Evolutionary conservation across 92 coral and sea anemone genomes (phyloP).

Genomic region (Epizoanthus rinbou): DNA sequence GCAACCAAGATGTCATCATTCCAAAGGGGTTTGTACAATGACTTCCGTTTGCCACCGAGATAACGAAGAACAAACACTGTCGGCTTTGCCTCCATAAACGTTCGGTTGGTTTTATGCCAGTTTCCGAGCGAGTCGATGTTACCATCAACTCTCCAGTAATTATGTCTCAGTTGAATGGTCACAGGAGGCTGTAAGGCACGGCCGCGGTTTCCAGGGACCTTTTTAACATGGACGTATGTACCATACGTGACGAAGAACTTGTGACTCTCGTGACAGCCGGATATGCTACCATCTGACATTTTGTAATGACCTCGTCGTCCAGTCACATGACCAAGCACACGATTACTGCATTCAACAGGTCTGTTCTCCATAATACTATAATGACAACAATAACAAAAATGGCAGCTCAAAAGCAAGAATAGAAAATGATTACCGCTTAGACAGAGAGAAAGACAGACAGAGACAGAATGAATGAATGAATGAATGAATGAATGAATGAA

Average conservation of each 20-base stretch:
- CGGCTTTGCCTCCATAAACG: too few species aligned
- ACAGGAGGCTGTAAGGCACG: background rate
- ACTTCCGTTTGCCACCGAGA: background rate
- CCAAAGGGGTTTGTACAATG: slow-evolving; percentile 17
- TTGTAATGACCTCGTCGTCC: slow-evolving; percentile 16
- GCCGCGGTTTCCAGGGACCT: background rate
- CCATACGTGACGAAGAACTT: slow-evolving; percentile 15
- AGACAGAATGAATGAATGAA: too few species aligned
- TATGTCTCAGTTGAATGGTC: background rate
- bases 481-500: too few species aligned
- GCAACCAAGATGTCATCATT: background rate
- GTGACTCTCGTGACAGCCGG: slow-evolving; percentile 27
- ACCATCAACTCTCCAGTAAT: background rate
- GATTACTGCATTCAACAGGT: background rate
- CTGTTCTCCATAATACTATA: background rate
- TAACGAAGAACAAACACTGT: background rate
- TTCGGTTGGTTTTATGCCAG: background rate
- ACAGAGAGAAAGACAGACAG: too few species aligned
- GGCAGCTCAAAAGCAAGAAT: too few species aligned
- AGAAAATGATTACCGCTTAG: too few species aligned
- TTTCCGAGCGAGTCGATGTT: background rate
- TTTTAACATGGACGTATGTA: background rate
- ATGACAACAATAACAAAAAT: background rate
- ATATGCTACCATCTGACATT: background rate
- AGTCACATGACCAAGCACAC: background rate